phyloP scores from a whole-genome alignment of 2,797 vertebrate species.

The Nyctalus aviator region DNA sequence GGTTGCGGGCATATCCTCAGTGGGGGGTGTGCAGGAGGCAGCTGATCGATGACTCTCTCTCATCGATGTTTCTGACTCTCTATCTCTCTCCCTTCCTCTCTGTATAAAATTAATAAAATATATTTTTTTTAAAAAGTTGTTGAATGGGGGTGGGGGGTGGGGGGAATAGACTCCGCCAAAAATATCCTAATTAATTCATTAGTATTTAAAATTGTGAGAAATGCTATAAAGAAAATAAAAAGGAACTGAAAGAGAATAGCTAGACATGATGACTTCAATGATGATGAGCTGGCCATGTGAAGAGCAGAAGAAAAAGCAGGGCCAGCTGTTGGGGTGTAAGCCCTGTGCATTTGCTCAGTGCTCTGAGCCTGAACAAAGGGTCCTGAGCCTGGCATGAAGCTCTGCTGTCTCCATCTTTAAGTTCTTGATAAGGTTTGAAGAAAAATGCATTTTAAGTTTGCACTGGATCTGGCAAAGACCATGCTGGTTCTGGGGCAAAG shows the following conservation, averaged over 20 bases:
- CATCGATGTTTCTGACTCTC: no score
- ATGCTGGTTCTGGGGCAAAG: neutral
- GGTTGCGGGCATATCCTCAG: no score
- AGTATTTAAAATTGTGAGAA: neutral
- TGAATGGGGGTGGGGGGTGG: no score
- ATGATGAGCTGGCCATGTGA: neutral
- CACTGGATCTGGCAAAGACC: neutral
- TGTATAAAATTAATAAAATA: no score
- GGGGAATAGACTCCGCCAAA: neutral
- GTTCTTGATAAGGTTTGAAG: neutral
- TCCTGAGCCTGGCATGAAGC: neutral
- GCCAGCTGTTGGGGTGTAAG: neutral
- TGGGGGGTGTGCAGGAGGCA: no score
- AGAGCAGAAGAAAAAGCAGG: neutral
- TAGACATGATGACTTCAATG: neutral
- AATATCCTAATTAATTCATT: neutral
- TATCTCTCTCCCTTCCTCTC: no score
- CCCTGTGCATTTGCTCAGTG: no score
- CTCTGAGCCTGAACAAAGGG: neutral
- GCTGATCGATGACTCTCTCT: no score
- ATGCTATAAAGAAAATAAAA: neutral
- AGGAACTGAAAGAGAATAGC: neutral
- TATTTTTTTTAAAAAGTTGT: neutral
- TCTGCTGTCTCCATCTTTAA: neutral
- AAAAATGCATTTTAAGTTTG: constrained; percentile 22